A percentile compares a stretch with the other conserved stretches of the same genome.
Evolutionary conservation across 2,888 invertebrate genomes (phyloP).

Genomic region (Heteromurus nitidus): DNA sequence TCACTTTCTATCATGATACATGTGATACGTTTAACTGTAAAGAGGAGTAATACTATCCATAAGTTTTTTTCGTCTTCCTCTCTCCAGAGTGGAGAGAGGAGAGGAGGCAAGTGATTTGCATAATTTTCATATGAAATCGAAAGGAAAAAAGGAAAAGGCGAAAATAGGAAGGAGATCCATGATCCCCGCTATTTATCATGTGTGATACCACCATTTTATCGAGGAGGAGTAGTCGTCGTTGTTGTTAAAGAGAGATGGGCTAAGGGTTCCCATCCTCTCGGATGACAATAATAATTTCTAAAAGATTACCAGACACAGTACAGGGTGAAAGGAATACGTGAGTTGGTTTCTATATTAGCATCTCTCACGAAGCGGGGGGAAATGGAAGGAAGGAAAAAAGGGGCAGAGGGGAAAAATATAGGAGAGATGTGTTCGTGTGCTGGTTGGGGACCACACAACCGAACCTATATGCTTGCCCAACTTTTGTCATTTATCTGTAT

Average conservation of each 20-base stretch:
- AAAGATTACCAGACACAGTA: conserved; percentile 37
- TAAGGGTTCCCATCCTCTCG: conserved; percentile 25
- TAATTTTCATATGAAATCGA: conserved; percentile 58
- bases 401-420: conserved; percentile 10
- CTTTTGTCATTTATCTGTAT: conserved; percentile 51
- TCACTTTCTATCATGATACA: conserved; percentile 5
- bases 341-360: conserved; percentile 52
- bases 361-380: conserved; percentile 13
- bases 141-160: conserved; percentile 14
- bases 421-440: not conserved
- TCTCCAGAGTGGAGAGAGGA: too few species aligned
- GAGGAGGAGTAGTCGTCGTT: not conserved
- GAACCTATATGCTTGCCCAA: too few species aligned
- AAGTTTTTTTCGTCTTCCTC: not conserved
- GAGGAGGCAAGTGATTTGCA: conserved; percentile 43
- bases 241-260: not conserved
- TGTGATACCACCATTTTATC: conserved; percentile 10
- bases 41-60: not conserved
- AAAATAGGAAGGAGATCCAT: conserved; percentile 36
- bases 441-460: too few species aligned
- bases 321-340: conserved; percentile 61
- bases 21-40: not conserved
- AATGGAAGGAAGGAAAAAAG: conserved; percentile 23
- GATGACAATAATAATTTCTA: conserved; percentile 56
- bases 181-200: conserved; percentile 56